phyloP scores from a whole-genome alignment of 2,797 vertebrate genomes.

The Selene dorsalis region DNA sequence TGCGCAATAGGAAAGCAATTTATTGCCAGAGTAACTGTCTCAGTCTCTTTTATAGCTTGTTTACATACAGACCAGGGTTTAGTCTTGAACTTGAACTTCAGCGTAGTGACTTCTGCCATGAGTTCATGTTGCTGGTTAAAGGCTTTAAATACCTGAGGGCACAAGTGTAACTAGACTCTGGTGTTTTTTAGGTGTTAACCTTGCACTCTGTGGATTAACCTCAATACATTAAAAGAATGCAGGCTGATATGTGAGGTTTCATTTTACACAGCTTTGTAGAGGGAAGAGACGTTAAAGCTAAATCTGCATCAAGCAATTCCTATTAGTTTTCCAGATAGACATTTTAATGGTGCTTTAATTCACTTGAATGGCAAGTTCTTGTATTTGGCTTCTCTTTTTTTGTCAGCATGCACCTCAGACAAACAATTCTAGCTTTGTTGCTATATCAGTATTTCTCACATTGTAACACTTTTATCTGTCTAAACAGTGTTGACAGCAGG shows the following conservation, averaged over 20 bases:
- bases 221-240: constrained; percentile 63
- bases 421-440: not conserved
- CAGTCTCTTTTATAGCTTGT: constrained; percentile 18
- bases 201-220: constrained; percentile 71
- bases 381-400: not conserved
- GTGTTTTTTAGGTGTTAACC: constrained; percentile 67
- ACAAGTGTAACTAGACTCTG: constrained; percentile 65
- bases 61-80: constrained; percentile 23
- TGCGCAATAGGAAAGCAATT: constrained; percentile 4
- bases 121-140: constrained; percentile 64
- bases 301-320: not conserved
- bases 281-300: not conserved
- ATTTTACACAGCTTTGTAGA: constrained; percentile 38
- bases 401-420: not conserved
- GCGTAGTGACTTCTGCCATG: constrained; percentile 23
- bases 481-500: constrained; percentile 23
- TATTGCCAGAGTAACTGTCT: not conserved
- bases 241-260: constrained; percentile 52
- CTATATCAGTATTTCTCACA: not conserved
- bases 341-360: not conserved
- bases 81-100: constrained; percentile 70
- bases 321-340: not conserved
- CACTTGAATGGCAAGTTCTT: not conserved
- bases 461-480: not conserved
- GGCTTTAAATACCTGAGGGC: constrained; percentile 63